A percentile compares a stretch with the other conserved stretches of the same genome.
Conservation (phyloP, 37 sponge, comb jelly and placozoan species). For the Chondrosia reniformis region DNA sequence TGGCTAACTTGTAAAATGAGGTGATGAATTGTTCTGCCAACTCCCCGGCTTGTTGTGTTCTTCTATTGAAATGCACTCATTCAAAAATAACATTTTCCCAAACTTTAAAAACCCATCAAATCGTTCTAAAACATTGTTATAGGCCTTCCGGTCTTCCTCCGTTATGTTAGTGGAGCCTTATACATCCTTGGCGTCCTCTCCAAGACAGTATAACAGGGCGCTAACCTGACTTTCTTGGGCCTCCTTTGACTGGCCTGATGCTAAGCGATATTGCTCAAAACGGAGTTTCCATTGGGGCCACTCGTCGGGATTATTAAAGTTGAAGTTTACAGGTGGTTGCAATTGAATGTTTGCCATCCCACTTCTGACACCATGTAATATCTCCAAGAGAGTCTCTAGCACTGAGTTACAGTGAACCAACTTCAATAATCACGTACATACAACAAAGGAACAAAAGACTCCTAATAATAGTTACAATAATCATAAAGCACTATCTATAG, state of each 20-base stretch:
- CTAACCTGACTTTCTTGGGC: background rate
- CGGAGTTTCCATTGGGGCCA: background rate
- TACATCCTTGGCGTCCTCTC: background rate
- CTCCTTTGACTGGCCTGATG: background rate
- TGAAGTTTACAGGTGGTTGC: background rate
- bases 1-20: background rate
- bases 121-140: background rate
- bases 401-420: too few species aligned
- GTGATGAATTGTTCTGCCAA: conserved; percentile 1
- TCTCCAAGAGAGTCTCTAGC: too few species aligned
- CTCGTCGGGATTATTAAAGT: background rate
- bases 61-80: background rate
- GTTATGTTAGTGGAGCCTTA: background rate
- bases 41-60: background rate
- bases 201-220: background rate
- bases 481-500: too few species aligned
- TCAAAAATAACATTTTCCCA: background rate
- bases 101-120: background rate
- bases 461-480: too few species aligned
- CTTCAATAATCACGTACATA: too few species aligned
- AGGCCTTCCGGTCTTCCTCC: background rate
- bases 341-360: background rate
- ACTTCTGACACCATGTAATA: too few species aligned
- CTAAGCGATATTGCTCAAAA: background rate
- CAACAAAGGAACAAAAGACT: too few species aligned